These are phyloP conservation scores for Hyperopisus bebe DNA, from an alignment of 2,113 vertebrate genomes.

Conservation along the genomic window DNA sequence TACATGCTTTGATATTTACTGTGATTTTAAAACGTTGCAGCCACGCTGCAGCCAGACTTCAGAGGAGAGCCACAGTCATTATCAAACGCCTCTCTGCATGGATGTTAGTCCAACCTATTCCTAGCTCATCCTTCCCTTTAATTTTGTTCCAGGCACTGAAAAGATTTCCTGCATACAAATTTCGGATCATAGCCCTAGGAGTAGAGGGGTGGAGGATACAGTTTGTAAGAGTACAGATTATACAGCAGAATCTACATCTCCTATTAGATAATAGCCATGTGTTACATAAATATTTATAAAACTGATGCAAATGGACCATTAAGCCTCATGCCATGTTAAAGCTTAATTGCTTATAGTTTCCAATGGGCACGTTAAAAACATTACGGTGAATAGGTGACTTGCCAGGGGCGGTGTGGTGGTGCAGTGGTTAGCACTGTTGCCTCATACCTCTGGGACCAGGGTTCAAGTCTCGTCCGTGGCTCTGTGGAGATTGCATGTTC, in stretches of 20 bases:
- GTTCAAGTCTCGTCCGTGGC: not conserved
- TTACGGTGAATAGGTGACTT: not conserved
- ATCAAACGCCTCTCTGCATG: not conserved
- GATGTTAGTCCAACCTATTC: not conserved
- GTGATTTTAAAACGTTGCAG: not conserved
- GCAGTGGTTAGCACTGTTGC: not conserved
- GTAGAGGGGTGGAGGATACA: not conserved
- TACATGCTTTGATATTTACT: not conserved
- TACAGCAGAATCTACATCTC: not conserved
- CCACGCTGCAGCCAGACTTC: not conserved
- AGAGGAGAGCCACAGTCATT: not conserved
- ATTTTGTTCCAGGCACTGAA: not conserved
- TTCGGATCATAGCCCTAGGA: not conserved
- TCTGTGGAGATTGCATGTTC: not conserved
- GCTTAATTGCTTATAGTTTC: not conserved
- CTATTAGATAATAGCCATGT: not conserved
- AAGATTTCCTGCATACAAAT: not conserved
- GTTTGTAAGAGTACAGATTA: not conserved
- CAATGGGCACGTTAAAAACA: not conserved
- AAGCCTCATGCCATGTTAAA: not conserved
- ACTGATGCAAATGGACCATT: not conserved
- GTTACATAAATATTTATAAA: conserved; percentile 6
- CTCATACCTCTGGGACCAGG: not conserved
- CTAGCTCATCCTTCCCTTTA: not conserved
- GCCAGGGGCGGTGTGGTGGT: no score